Evolutionary conservation across 2,113 vertebrate genomes (phyloP), one percentile per base, ranked within the genome.

Genomic region (Accipiter cooperii): DNA sequence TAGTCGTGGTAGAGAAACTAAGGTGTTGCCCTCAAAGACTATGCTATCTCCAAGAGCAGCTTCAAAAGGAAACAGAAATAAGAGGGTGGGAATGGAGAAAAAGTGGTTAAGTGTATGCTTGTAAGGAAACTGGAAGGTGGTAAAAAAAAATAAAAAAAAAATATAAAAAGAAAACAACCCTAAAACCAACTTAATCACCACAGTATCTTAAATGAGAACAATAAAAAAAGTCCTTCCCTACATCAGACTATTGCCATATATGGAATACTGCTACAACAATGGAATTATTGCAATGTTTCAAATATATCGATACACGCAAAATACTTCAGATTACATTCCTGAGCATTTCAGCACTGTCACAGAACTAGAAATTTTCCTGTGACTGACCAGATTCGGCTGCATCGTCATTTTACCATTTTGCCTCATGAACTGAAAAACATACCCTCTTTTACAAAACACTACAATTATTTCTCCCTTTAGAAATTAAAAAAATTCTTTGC

Each of bases 1-100:
- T 86, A 97, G 97, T 97, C 81, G 93, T 96, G 94, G 96, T 89
- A 95, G 96, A 95, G 87, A 96, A 97, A 97, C 94, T 97, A 97
- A 97, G 95, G 95, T 97, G 94, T 95, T 96, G 93, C 96, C 94
- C 97, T 97, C 97, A 97, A 96, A 97, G 95, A 96, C 96, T 96
- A 96, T 51, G 93, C 95, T 94, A 95, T 94, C 86, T 94, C 93
- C 94, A 96, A 96, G 95, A 97, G 94, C 94, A 96, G 94, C 94
- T 96, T 97, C 93, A 93, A 96, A 97, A 97, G 54, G 91, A 94
- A 97, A 97, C 81, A 95, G 95, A 97, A 97, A 96, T 95, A 97
- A 94, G 91, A 97, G 81, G 57, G 94, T 94, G 87, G 94, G 89
- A 95, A 96, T 94, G 95, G 84, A 97, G 95, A 96, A 95, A 96